A percentile compares a stretch with the other conserved stretches of the same genome.
These are phyloP conservation scores for Uria aalge DNA, from an alignment of 2,113 vertebrate species.

Conservation along the genomic window DNA sequence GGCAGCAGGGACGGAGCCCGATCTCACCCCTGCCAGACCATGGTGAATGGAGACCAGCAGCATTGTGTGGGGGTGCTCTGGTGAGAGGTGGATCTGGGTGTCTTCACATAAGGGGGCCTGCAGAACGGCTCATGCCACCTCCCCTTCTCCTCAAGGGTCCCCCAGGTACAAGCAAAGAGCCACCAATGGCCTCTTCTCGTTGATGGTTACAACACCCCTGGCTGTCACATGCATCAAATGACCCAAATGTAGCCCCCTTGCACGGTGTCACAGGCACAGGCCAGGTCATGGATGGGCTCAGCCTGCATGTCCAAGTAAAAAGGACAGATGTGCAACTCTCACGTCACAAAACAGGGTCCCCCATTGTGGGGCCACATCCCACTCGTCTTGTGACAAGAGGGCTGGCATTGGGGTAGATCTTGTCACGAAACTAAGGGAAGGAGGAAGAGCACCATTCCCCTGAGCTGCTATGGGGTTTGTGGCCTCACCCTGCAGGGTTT, in stretches of 20 bases:
- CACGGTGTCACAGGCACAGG: accelerated
- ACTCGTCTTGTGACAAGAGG: background rate
- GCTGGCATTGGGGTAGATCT: background rate
- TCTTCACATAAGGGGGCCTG: background rate
- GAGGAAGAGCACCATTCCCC: background rate
- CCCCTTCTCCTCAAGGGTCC: background rate
- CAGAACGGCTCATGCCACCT: background rate
- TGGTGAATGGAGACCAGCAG: background rate
- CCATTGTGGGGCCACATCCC: background rate
- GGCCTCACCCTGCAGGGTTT: background rate
- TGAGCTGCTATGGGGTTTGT: background rate
- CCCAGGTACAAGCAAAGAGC: background rate
- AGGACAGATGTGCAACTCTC: background rate
- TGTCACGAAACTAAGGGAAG: background rate
- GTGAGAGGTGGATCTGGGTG: background rate
- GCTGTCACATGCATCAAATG: background rate
- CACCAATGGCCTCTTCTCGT: background rate
- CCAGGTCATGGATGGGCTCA: background rate
- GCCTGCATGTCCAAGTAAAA: background rate
- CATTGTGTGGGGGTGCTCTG: background rate
- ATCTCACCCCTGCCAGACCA: background rate
- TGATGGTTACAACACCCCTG: background rate
- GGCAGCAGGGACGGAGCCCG: background rate
- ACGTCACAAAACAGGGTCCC: accelerated
- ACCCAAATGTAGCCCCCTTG: background rate